A percentile compares a stretch with the other conserved stretches of the same genome.
phyloP scores from a whole-genome alignment of 1,140 invertebrate species.

The Lethocerus indicus region DNA sequence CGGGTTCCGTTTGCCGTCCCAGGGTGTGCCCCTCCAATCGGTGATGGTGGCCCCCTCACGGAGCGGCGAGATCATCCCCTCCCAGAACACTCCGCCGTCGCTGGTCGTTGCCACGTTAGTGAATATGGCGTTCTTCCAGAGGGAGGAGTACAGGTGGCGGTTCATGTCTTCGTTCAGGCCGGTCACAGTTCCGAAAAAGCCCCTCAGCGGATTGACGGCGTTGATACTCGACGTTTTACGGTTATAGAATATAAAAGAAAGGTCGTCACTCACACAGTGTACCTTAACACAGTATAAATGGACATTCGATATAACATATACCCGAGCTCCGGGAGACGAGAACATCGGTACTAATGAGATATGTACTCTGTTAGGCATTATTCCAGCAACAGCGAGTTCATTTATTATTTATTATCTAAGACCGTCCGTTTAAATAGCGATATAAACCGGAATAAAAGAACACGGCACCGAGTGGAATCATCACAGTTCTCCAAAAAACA shows the following conservation, averaged over 20 bases:
- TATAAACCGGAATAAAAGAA: no score
- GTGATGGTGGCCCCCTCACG: conserved; percentile 46
- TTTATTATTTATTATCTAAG: no score
- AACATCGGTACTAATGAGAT: no score
- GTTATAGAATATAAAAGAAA: conserved; percentile 96
- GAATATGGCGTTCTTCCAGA: conserved; percentile 88
- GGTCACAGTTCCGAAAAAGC: conserved; percentile 98
- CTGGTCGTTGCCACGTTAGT: conserved; percentile 93
- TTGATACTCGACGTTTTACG: conserved; percentile 61
- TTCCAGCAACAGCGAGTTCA: no score
- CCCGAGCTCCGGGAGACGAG: no score
- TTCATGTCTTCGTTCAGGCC: conserved; percentile 81
- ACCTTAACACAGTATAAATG: no score
- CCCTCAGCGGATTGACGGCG: conserved; percentile 97
- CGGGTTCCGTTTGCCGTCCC: conserved; percentile 50
- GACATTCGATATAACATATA: no score
- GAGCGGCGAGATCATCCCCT: conserved; percentile 67
- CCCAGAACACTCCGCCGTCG: conserved; percentile 96
- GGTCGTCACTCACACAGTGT: conserved; percentile 86
- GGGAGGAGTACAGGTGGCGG: conserved; percentile 90
- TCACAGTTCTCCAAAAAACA: no score
- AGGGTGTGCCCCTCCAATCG: conserved; percentile 71
- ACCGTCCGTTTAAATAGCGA: no score
- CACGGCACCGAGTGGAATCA: no score
- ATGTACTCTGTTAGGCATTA: no score